A percentile compares a stretch with the other conserved stretches of the same genome.
These are phyloP conservation scores for Unio delphinus DNA, from an alignment of 2,888 invertebrate genomes.

Conservation along the genomic window DNA sequence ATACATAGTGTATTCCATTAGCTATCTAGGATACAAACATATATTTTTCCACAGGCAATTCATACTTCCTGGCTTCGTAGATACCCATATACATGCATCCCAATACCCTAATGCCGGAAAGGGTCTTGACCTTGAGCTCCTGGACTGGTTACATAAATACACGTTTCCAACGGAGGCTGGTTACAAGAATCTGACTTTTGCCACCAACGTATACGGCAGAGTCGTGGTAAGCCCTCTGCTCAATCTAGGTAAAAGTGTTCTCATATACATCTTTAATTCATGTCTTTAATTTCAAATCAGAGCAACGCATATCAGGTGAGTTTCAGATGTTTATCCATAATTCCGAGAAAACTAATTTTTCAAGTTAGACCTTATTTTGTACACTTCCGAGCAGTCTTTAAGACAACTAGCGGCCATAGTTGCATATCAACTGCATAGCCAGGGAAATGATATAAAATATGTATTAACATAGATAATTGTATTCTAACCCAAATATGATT, in stretches of 20 bases:
- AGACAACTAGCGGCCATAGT: too few species aligned
- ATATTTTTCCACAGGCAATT: conserved; percentile 73
- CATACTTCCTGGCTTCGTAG: conserved; percentile 89
- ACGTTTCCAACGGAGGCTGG: conserved; percentile 88
- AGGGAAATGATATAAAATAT: too few species aligned
- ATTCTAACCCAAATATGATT: too few species aligned
- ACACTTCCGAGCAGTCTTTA: too few species aligned
- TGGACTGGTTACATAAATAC: conserved; percentile 89
- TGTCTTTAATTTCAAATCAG: too few species aligned
- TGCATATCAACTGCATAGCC: too few species aligned
- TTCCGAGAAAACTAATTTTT: too few species aligned
- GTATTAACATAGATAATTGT: too few species aligned
- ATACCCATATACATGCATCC: conserved; percentile 91
- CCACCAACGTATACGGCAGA: conserved; percentile 80
- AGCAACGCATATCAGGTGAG: too few species aligned
- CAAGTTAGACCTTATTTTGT: too few species aligned
- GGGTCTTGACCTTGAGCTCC: conserved; percentile 83
- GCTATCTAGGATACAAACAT: neutral
- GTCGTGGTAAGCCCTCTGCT: conserved; percentile 79
- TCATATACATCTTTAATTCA: too few species aligned
- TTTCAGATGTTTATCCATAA: too few species aligned
- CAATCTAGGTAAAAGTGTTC: neutral
- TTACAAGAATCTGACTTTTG: conserved; percentile 81
- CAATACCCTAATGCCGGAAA: conserved; percentile 90
- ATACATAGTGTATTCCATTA: neutral